Percentiles rank a stretch among this genome's conserved stretches.
Evolutionary conservation across 1,140 invertebrate species (phyloP).

Genomic region (Trachymyrmex septentrionalis): DNA sequence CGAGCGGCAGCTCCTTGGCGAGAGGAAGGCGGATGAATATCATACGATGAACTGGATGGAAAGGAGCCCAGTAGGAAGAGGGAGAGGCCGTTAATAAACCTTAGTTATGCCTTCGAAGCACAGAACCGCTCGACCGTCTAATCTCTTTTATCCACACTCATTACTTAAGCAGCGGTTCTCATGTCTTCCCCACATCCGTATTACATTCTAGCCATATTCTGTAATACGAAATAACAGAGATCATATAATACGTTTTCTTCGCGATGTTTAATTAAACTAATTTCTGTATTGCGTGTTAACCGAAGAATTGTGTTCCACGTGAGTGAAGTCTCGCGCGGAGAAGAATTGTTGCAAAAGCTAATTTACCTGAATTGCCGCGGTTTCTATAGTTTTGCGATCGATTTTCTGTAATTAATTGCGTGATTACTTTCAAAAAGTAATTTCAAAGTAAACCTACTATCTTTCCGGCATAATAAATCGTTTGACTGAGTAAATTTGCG

Average conservation of each 20-base stretch:
- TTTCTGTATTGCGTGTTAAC: slow-evolving; percentile 41
- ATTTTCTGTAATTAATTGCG: slow-evolving; percentile 56
- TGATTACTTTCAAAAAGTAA: slow-evolving; percentile 55
- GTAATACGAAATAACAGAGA: background rate
- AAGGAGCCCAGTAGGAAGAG: slow-evolving; percentile 36
- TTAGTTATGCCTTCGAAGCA: slow-evolving; percentile 75
- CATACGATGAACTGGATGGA: slow-evolving; percentile 55
- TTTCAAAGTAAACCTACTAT: slow-evolving; percentile 44
- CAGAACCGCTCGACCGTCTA: slow-evolving; percentile 79
- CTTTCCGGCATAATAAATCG: slow-evolving; percentile 41
- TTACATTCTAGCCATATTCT: background rate
- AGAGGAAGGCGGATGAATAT: slow-evolving; percentile 51
- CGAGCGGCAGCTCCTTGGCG: background rate
- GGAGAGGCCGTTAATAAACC: slow-evolving; percentile 79
- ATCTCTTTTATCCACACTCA: slow-evolving; percentile 83
- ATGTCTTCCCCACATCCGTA: slow-evolving; percentile 1
- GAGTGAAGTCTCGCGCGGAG: slow-evolving; percentile 6
- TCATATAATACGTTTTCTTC: slow-evolving; percentile 17
- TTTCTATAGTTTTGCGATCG: slow-evolving; percentile 35
- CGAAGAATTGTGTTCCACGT: slow-evolving; percentile 6
- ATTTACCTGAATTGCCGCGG: slow-evolving; percentile 49
- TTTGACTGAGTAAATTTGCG: slow-evolving; percentile 47
- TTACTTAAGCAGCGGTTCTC: slow-evolving; percentile 80
- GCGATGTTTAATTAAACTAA: slow-evolving; percentile 54
- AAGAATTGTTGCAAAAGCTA: slow-evolving; percentile 51